Base-by-base conservation (phyloP, 2,797 vertebrate genomes). In the Gila robusta region DNA sequence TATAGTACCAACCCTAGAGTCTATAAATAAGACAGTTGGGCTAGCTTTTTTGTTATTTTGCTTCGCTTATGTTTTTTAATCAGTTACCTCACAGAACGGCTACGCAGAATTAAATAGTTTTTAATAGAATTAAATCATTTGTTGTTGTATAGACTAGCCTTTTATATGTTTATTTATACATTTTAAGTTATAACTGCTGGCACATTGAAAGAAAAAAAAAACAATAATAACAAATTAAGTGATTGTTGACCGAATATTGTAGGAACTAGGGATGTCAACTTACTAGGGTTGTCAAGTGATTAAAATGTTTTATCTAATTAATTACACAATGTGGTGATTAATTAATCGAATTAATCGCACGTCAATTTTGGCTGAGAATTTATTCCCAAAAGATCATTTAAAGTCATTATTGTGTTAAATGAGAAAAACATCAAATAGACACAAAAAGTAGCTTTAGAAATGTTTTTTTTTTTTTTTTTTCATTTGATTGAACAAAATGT, bases 101-200 rank as follows among this genome's bases (percentile, higher is more conserved):
- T n/a, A 26, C 23, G 23, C 56, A 23, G 56, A 59, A 59, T 59
- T 1, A 23, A 59, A 59, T 59, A 23, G 19, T 23, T 59, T 59
- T 23, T 8, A 59, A 49, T 17, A 49, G 14, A 17, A 49, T 49
- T 66, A 67, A 67, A 67, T 67, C 0, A 7, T 6, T 17, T 66
- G 26, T 32, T 35, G 12, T 35, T 52, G 26, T 52, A 2, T 52
- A 52, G 44, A 44, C 44, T 12, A 44, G 28, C 35, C 72, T 32
- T 52, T 32, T 2, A 17, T 16, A 49, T 49, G 14, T 14, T 14
- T 21, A 23, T 32, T 14, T 21, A 23, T 32, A 10, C 4, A 73
- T 73, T 73, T 73, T 28, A 9, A 74, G 72, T 49, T 17, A 14
- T 73, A 74, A 74, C 26, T 74, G 44, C n/a, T 49, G 44, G 6